phyloP scores from a whole-genome alignment of 1,140 invertebrate genomes.

The Solenopsis fugax region DNA sequence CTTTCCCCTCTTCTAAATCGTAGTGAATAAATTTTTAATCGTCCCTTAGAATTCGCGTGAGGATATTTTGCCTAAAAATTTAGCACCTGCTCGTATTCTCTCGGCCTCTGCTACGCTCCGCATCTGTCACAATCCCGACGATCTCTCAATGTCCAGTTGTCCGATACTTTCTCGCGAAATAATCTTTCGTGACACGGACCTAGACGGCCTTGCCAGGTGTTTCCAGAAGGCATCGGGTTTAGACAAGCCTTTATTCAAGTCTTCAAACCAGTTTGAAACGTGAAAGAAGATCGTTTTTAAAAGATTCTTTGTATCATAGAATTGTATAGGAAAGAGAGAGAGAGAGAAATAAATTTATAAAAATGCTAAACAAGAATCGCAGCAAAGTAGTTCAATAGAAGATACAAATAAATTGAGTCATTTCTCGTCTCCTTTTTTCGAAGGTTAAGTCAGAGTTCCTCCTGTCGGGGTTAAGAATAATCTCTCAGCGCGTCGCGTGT shows the following conservation, averaged over 20 bases:
- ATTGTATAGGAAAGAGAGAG: neutral
- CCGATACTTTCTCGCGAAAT: constrained; percentile 53
- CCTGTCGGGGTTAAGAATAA: constrained; percentile 4
- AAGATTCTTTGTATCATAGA: neutral
- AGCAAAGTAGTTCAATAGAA: neutral
- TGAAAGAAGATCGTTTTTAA: neutral
- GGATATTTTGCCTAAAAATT: constrained; percentile 25
- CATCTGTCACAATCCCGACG: constrained; percentile 58
- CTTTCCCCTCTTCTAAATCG: neutral
- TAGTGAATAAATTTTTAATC: constrained; percentile 2
- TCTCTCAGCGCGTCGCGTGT: neutral
- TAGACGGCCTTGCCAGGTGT: constrained; percentile 53
- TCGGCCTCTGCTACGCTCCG: constrained; percentile 52
- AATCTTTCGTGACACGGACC: constrained; percentile 34
- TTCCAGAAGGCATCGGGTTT: constrained; percentile 1
- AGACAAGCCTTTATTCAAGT: constrained; percentile 2
- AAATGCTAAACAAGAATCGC: neutral
- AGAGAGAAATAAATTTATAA: neutral
- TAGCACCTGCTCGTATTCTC: constrained; percentile 46
- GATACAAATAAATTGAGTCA: neutral
- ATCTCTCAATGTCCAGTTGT: constrained; percentile 7
- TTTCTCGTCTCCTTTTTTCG: neutral
- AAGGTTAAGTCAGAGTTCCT: neutral
- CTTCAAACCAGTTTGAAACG: constrained; percentile 17
- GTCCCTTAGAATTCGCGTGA: neutral